phyloP scores from a whole-genome alignment of 2,113 vertebrate genomes.

The Saimiri boliviensis region DNA sequence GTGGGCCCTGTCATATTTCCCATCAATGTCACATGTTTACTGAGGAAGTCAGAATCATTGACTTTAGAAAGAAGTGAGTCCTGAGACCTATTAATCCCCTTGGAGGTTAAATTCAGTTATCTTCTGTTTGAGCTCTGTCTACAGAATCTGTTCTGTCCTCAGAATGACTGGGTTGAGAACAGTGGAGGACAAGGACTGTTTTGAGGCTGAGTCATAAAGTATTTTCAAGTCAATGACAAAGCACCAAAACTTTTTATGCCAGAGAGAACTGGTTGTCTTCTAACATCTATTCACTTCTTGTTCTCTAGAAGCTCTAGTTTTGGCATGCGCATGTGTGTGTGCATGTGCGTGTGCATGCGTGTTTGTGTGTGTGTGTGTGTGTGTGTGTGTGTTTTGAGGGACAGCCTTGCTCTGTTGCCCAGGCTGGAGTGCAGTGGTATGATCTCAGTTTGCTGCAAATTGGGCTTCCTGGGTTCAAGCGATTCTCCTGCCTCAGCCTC shows the following conservation, averaged over 20 bases:
- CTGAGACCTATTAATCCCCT: background rate
- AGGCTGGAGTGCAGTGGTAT: no score
- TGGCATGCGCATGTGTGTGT: no score
- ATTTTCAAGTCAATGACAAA: slow-evolving; percentile 47
- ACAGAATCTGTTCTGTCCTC: background rate
- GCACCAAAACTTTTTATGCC: background rate
- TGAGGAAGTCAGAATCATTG: slow-evolving; percentile 20
- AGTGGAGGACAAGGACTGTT: background rate
- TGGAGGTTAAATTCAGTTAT: slow-evolving; percentile 28
- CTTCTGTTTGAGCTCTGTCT: background rate
- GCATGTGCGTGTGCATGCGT: no score
- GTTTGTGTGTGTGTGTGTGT: no score
- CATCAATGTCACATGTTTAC: background rate
- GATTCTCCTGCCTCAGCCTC: no score
- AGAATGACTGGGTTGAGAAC: background rate
- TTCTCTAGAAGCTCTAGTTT: background rate
- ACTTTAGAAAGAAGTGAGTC: background rate
- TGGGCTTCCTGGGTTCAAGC: no score
- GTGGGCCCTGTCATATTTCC: background rate
- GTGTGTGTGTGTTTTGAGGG: no score
- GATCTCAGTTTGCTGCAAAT: no score
- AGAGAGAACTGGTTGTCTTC: background rate
- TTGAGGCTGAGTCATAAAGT: background rate
- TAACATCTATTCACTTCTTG: background rate
- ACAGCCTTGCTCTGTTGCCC: no score